Percentiles rank a stretch among this genome's conserved stretches.
Evolutionary conservation across 2,888 invertebrate genomes (phyloP).

Genomic region (Tachystola acroxantha): DNA sequence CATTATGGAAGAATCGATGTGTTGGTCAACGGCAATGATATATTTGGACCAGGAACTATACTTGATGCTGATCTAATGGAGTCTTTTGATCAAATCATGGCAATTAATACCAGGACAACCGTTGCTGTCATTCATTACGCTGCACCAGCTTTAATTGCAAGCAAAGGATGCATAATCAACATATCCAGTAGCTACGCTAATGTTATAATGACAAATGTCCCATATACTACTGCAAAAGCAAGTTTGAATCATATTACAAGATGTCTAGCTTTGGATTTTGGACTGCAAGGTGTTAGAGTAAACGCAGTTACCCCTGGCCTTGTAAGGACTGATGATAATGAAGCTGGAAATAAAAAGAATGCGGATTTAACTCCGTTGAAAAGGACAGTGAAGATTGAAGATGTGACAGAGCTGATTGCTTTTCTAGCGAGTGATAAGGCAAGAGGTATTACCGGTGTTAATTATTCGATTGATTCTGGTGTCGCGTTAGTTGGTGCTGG

Average conservation of each 20-base stretch:
- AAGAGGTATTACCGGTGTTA: constrained; percentile 35
- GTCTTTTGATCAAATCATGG: constrained; percentile 28
- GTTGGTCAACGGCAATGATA: constrained; percentile 37
- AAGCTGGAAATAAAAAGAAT: constrained; percentile 15
- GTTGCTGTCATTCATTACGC: constrained; percentile 28
- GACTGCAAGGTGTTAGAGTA: constrained; percentile 78
- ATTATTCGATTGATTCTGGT: constrained; percentile 27
- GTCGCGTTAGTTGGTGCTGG: constrained; percentile 3
- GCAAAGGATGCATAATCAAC: constrained; percentile 36
- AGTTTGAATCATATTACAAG: constrained; percentile 86
- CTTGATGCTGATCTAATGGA: constrained; percentile 25
- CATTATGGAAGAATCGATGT: constrained; percentile 34
- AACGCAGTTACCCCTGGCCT: constrained; percentile 86
- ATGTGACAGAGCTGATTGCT: constrained; percentile 32
- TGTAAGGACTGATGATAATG: constrained; percentile 51
- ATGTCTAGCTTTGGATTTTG: constrained; percentile 83
- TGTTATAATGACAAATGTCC: constrained; percentile 12
- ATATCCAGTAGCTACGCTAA: constrained; percentile 28
- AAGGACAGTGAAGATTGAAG: constrained; percentile 24
- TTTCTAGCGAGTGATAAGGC: constrained; percentile 42
- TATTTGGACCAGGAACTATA: constrained; percentile 19
- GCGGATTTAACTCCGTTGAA: constrained; percentile 17
- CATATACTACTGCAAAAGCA: constrained; percentile 83
- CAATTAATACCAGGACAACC: constrained; percentile 34
- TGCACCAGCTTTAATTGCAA: constrained; percentile 23